Evolutionary conservation across 2,113 vertebrate genomes (phyloP).

Genomic region (Macquaria australasica): DNA sequence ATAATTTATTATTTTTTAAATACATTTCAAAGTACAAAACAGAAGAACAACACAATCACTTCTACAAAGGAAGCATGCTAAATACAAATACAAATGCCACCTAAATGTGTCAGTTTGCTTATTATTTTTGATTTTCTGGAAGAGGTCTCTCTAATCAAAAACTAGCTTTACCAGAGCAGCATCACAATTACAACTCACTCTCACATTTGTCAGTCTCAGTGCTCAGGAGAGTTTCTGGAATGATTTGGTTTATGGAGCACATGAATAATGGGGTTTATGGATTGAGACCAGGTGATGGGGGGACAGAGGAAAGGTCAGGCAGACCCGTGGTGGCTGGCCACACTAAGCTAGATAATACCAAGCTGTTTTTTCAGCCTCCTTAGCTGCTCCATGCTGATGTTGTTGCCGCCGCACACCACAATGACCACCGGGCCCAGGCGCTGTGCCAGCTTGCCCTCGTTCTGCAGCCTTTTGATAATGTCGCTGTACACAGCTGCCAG

Average conservation of each 20-base stretch:
- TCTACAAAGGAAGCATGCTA: constrained; percentile 28
- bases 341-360: constrained; percentile 58
- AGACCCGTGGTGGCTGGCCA: neutral
- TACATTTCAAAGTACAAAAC: constrained; percentile 59
- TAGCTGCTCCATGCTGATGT: constrained; percentile 85
- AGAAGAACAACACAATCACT: neutral
- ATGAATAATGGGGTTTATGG: constrained; percentile 7
- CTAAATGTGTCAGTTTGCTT: neutral
- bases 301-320: constrained; percentile 20
- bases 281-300: constrained; percentile 23
- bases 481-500: constrained; percentile 90
- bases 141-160: neutral
- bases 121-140: neutral
- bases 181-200: neutral
- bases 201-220: constrained; percentile 1
- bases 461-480: constrained; percentile 85
- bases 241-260: constrained; percentile 48
- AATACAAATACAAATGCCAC: constrained; percentile 32
- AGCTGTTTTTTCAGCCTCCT: constrained; percentile 85
- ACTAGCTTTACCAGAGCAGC: constrained; percentile 24
- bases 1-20: constrained; percentile 61
- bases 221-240: constrained; percentile 57
- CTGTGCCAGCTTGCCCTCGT: constrained; percentile 79
- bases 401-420: constrained; percentile 92
- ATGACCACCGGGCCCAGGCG: constrained; percentile 84